Conservation (phyloP, 2,113 vertebrate species). For the Notarius lentiginosus region DNA sequence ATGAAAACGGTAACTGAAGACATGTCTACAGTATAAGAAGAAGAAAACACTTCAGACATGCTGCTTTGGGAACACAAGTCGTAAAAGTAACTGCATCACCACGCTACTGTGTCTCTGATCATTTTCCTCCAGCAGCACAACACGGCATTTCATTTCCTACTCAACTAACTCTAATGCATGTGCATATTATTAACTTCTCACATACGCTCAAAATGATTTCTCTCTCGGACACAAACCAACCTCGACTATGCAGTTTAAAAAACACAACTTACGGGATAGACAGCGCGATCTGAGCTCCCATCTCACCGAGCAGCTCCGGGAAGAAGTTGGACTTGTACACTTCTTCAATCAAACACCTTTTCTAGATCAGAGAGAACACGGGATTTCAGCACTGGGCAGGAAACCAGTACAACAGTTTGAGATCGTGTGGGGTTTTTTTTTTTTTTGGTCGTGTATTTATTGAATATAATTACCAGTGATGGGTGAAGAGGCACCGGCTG, state of each 20-base stretch:
- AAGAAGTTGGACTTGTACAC: constrained; percentile 69
- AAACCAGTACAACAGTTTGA: not conserved
- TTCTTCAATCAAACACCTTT: constrained; percentile 70
- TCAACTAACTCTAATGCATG: not conserved
- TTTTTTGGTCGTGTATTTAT: too few species aligned
- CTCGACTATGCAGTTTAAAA: not conserved
- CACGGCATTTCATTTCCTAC: not conserved
- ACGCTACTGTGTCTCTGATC: not conserved
- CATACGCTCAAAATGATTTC: not conserved
- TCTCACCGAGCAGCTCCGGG: constrained; percentile 64
- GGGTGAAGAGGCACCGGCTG: constrained; percentile 70
- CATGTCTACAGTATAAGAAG: not conserved
- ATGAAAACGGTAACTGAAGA: not conserved
- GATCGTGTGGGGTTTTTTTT: too few species aligned
- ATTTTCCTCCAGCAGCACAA: not conserved
- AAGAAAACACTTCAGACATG: not conserved
- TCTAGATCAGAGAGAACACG: constrained; percentile 60
- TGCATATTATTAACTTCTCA: not conserved
- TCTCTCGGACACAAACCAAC: not conserved
- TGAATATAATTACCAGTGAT: constrained; percentile 65
- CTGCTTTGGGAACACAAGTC: too few species aligned
- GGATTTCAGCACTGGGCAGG: not conserved
- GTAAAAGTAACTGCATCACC: not conserved
- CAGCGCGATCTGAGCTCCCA: constrained; percentile 72
- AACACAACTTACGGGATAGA: constrained; percentile 71